Conservation (phyloP, 2,797 vertebrate genomes). For the Synaphobranchus kaupii region DNA sequence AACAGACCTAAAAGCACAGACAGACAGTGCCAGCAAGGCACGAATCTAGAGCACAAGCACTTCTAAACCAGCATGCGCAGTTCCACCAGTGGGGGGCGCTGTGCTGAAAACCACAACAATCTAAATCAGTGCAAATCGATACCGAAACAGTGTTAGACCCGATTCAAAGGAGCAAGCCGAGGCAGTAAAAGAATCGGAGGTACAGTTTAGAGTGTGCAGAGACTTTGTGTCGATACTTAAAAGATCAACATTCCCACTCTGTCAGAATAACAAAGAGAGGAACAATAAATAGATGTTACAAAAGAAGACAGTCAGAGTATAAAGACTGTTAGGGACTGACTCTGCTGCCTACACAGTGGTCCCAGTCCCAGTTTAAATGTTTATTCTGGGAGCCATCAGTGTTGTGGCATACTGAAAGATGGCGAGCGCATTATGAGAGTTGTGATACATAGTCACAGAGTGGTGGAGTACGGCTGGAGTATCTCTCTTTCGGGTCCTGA, state of each 20-base stretch:
- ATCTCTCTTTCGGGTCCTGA: constrained; percentile 18
- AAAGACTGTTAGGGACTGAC: not conserved
- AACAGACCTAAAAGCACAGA: not conserved
- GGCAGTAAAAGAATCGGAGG: not conserved
- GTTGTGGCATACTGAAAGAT: not conserved
- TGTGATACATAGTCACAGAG: not conserved
- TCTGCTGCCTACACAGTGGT: not conserved
- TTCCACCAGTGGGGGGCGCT: not conserved
- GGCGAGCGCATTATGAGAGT: not conserved
- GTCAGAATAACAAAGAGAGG: not conserved
- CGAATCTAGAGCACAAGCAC: not conserved
- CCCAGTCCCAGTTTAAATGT: not conserved
- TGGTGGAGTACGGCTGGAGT: not conserved
- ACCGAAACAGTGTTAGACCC: constrained; percentile 9
- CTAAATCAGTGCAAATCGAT: not conserved
- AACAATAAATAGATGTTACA: not conserved
- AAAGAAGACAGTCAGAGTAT: not conserved
- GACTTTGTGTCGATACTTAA: not conserved
- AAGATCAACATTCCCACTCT: not conserved
- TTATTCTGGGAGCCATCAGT: not conserved
- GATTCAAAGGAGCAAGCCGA: not conserved
- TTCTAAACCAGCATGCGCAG: not conserved
- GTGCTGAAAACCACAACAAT: not conserved
- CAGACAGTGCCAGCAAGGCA: not conserved
- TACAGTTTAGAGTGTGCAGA: not conserved